A percentile compares a stretch with the other conserved stretches of the same genome.
These are phyloP conservation scores for Nematostella vectensis DNA, from an alignment of 92 coral and sea anemone species.

Conservation along the genomic window DNA sequence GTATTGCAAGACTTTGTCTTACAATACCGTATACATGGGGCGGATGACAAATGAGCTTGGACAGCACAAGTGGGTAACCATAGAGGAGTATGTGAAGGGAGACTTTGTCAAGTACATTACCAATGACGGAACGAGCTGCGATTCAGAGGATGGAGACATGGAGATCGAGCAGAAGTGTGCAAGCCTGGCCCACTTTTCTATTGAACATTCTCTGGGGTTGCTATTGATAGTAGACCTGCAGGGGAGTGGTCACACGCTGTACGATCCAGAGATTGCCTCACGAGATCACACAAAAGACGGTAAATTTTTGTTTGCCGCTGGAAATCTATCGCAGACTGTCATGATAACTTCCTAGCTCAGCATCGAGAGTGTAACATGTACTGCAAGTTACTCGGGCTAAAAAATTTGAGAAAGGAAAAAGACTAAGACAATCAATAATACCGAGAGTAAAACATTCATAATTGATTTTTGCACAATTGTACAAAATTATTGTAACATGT, in stretches of 20 bases:
- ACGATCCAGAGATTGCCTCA: conserved; percentile 12
- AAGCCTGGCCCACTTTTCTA: conserved; percentile 26
- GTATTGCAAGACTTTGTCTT: conserved; percentile 10
- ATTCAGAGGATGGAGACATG: background rate
- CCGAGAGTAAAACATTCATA: no score
- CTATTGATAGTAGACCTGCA: conserved; percentile 19
- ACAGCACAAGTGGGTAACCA: conserved; percentile 7
- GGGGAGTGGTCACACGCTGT: conserved; percentile 25
- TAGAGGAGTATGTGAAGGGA: conserved; percentile 26
- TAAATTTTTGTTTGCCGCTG: background rate
- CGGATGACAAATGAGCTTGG: conserved; percentile 12
- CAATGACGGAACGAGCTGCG: conserved; percentile 18
- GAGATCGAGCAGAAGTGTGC: conserved; percentile 10
- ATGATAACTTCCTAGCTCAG: background rate
- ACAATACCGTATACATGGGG: conserved; percentile 22
- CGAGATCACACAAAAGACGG: background rate
- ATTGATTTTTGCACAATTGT: no score
- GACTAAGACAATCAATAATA: no score
- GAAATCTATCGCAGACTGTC: background rate
- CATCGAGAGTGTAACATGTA: background rate
- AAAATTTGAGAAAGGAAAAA: background rate
- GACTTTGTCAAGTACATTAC: conserved; percentile 18
- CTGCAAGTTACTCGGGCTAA: background rate
- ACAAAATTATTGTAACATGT: no score
- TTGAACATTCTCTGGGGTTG: conserved; percentile 5